These are phyloP conservation scores for Pygoscelis antarcticus DNA, from an alignment of 2,113 vertebrate genomes.

Conservation along the genomic window DNA sequence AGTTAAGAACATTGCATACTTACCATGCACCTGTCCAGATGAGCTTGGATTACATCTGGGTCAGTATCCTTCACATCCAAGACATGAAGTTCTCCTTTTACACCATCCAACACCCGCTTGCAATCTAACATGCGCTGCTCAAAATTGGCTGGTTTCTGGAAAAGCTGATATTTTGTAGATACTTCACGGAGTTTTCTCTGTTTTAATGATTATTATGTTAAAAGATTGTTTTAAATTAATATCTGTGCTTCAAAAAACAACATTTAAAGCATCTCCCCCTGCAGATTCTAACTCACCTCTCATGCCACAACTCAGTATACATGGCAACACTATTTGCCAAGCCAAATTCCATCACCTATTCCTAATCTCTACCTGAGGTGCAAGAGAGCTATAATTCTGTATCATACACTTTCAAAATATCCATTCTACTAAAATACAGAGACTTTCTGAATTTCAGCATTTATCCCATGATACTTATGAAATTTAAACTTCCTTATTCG, in stretches of 20 bases:
- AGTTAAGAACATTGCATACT: not conserved
- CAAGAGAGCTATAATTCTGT: not conserved
- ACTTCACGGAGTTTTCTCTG: constrained; percentile 95
- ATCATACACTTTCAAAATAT: not conserved
- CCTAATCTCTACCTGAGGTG: not conserved
- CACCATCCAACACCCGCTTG: constrained; percentile 87
- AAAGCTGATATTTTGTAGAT: constrained; percentile 95
- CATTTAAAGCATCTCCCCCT: not conserved
- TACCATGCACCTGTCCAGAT: constrained; percentile 93
- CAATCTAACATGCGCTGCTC: constrained; percentile 98
- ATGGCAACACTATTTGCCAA: not conserved
- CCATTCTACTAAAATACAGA: not conserved
- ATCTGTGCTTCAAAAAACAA: not conserved
- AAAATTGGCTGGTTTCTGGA: constrained; percentile 98
- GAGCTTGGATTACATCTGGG: constrained; percentile 87
- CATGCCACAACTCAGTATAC: not conserved
- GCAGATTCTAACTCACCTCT: not conserved
- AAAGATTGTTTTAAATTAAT: not conserved
- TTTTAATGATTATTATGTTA: not conserved
- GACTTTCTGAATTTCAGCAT: not conserved
- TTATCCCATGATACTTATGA: not conserved
- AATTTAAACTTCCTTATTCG: not conserved
- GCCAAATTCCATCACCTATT: not conserved
- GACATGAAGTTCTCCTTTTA: constrained; percentile 87
- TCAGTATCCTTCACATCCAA: constrained; percentile 86